Evolutionary conservation across 1,140 invertebrate genomes (phyloP).

Genomic region (Drosophila truncata): DNA sequence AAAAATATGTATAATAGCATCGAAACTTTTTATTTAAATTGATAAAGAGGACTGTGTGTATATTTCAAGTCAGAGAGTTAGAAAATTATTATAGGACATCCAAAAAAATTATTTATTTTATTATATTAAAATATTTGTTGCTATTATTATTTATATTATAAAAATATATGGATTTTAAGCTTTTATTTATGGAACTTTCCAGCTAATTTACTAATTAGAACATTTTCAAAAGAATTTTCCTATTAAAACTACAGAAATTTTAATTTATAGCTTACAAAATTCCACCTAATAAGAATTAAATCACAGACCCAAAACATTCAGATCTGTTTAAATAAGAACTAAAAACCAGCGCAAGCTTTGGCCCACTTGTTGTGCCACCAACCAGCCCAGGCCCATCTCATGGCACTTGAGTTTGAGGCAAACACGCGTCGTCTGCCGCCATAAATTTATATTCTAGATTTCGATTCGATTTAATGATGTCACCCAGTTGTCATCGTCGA

Average conservation of each 20-base stretch:
- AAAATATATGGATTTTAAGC: neutral
- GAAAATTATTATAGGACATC: too few relatives aligned
- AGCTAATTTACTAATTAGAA: neutral
- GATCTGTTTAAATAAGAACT: conserved; percentile 22
- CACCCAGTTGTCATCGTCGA: conserved; percentile 54
- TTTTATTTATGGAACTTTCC: neutral
- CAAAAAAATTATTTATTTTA: too few relatives aligned
- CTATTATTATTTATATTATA: neutral
- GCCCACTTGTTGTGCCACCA: conserved; percentile 54
- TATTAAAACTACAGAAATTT: neutral
- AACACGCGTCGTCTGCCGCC: conserved; percentile 42
- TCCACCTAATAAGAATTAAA: neutral
- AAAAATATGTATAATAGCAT: neutral
- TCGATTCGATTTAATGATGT: conserved; percentile 70
- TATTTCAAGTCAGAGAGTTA: neutral
- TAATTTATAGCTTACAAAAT: neutral
- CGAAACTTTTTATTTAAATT: neutral
- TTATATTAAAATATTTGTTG: neutral
- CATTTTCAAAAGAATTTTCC: too few relatives aligned
- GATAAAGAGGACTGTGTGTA: neutral
- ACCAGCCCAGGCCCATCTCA: conserved; percentile 21
- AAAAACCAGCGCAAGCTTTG: conserved; percentile 37
- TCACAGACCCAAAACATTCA: neutral
- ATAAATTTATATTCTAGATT: conserved; percentile 64
- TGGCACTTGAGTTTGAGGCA: conserved; percentile 48